Evolutionary conservation across 2,113 vertebrate genomes (phyloP).

Genomic region (Gymnogyps californianus): DNA sequence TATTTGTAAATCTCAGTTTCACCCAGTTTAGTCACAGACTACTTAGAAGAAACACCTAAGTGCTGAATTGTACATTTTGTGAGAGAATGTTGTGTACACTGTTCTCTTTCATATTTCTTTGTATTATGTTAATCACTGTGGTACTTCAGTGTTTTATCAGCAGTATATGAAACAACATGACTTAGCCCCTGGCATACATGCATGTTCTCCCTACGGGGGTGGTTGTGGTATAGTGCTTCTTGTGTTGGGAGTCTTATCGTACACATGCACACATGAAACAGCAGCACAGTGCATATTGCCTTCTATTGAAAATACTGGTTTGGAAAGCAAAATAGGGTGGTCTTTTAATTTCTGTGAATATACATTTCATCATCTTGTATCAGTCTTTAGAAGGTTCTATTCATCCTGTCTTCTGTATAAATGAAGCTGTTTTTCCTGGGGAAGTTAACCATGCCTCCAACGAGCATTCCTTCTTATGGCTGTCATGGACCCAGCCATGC

Average conservation of each 20-base stretch:
- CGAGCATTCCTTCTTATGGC: not conserved
- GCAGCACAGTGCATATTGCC: not conserved
- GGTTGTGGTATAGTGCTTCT: not conserved
- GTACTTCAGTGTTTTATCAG: not conserved
- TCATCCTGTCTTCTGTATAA: not conserved
- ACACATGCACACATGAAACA: not conserved
- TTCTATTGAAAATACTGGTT: not conserved
- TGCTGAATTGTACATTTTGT: not conserved
- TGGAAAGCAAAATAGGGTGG: not conserved
- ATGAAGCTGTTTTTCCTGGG: not conserved
- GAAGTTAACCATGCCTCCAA: not conserved
- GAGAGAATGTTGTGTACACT: not conserved
- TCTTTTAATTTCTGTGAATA: not conserved
- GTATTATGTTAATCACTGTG: not conserved
- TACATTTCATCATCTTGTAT: not conserved
- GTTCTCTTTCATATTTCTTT: not conserved
- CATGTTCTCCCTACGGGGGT: fast-evolving
- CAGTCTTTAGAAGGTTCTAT: not conserved
- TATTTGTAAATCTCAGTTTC: not conserved
- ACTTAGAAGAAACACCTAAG: not conserved
- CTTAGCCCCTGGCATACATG: not conserved
- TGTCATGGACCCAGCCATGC: not conserved
- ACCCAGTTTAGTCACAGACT: not conserved
- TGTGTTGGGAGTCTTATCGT: not conserved
- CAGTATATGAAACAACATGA: not conserved